Conservation (phyloP, 2,113 vertebrate genomes). For the Abramis brama region DNA sequence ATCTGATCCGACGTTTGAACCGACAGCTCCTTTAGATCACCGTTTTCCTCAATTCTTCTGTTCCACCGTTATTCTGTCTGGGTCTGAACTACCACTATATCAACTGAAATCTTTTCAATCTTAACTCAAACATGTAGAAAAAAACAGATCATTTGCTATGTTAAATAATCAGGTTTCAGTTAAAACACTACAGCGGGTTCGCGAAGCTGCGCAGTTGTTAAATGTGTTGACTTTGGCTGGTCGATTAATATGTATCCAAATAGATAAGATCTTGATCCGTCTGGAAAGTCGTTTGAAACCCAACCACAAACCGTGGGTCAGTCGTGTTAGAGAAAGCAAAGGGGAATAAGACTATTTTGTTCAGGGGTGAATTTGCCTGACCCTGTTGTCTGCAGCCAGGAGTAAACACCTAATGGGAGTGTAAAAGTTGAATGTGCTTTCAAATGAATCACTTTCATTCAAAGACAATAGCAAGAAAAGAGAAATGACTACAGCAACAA, state of each 20-base stretch:
- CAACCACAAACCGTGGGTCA: conserved; percentile 47
- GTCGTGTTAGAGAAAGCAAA: conserved; percentile 22
- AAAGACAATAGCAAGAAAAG: conserved; percentile 12
- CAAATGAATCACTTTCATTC: conserved; percentile 51
- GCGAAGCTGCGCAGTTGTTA: conserved; percentile 57
- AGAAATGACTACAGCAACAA: background rate
- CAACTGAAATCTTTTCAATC: conserved; percentile 36
- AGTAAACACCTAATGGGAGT: conserved; percentile 41
- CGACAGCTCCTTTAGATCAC: conserved; percentile 11
- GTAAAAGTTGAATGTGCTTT: conserved; percentile 49
- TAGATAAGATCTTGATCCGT: conserved; percentile 71
- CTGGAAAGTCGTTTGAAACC: conserved; percentile 61
- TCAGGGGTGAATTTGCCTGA: conserved; percentile 55
- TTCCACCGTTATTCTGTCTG: background rate
- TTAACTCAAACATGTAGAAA: conserved; percentile 48
- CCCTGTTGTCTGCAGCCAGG: conserved; percentile 42
- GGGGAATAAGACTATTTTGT: conserved; percentile 53
- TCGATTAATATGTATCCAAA: conserved; percentile 54
- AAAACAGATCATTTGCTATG: conserved; percentile 61
- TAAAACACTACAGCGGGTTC: conserved; percentile 58
- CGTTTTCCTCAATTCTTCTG: background rate
- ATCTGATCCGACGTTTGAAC: conserved; percentile 11
- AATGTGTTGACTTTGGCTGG: conserved; percentile 65
- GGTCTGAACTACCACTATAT: conserved; percentile 8
- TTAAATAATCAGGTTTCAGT: conserved; percentile 71